These are phyloP conservation scores for Trilocha varians DNA, from an alignment of 2,888 invertebrate genomes.

Conservation along the genomic window DNA sequence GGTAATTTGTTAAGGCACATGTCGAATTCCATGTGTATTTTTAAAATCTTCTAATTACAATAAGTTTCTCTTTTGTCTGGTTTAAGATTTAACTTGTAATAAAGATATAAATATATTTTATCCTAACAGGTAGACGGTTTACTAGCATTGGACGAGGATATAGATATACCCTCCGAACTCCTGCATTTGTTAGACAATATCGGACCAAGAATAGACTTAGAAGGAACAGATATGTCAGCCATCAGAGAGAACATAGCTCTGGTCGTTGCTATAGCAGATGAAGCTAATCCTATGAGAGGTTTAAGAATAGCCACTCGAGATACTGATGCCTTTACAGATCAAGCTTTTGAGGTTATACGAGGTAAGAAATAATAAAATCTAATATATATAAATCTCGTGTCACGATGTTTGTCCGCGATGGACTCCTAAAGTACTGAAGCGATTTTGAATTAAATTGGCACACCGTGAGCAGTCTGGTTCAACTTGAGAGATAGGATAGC, in stretches of 20 bases:
- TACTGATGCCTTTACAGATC: constrained; percentile 30
- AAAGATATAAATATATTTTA: not conserved
- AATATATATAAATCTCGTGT: too few relatives aligned
- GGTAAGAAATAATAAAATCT: constrained; percentile 27
- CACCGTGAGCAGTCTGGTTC: too few relatives aligned
- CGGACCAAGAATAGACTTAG: constrained; percentile 38
- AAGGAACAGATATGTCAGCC: constrained; percentile 29
- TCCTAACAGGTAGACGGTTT: constrained; percentile 44
- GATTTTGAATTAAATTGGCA: too few relatives aligned
- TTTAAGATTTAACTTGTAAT: not conserved
- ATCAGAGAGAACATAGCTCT: constrained; percentile 49
- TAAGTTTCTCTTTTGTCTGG: too few relatives aligned
- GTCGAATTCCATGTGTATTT: too few relatives aligned
- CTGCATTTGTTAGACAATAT: constrained; percentile 48
- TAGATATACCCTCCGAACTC: constrained; percentile 44
- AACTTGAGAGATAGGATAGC: too few relatives aligned
- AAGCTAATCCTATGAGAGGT: constrained; percentile 38
- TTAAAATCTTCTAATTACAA: too few relatives aligned
- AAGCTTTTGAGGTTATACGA: constrained; percentile 44
- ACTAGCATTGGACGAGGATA: constrained; percentile 27
- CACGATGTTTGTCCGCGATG: too few relatives aligned
- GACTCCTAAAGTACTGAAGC: too few relatives aligned
- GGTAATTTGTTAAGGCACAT: too few relatives aligned
- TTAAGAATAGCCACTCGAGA: constrained; percentile 38
- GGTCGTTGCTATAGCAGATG: constrained; percentile 42